Conservation (phyloP, 2,888 invertebrate species). For the Prenolepis imparis region DNA sequence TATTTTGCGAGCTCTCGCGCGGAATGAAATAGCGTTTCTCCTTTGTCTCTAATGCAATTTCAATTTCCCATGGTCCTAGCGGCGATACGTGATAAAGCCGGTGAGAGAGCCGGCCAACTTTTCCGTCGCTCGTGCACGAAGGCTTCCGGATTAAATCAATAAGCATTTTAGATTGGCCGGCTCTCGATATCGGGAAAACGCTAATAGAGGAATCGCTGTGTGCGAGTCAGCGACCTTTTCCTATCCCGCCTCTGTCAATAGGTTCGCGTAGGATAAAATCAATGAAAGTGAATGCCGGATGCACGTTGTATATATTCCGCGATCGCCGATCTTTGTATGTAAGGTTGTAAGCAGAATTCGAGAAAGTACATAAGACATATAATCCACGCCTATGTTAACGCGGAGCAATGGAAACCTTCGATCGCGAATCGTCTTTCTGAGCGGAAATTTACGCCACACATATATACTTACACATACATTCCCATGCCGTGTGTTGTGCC, state of each 20-base stretch:
- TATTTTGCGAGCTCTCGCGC: background rate
- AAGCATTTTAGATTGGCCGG: conserved; percentile 10
- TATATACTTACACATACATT: background rate
- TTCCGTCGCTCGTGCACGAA: background rate
- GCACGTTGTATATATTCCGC: background rate
- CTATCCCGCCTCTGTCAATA: background rate
- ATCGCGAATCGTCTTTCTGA: conserved; percentile 15
- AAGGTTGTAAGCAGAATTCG: conserved; percentile 10
- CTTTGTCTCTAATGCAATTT: conserved; percentile 3
- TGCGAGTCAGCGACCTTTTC: conserved; percentile 23
- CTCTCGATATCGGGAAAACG: conserved; percentile 45
- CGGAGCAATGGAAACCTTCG: background rate
- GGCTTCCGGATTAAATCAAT: conserved; percentile 13
- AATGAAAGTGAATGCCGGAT: conserved; percentile 40
- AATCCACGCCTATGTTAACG: background rate
- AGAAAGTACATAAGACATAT: conserved; percentile 47
- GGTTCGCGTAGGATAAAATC: conserved; percentile 23
- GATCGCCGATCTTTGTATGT: background rate
- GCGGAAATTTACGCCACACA: background rate
- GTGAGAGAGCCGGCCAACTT: conserved; percentile 17
- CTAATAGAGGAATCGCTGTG: conserved; percentile 13
- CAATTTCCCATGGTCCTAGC: background rate
- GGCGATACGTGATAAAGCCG: background rate
- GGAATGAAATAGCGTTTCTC: background rate
- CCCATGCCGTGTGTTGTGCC: background rate